Conservation (phyloP, 1,140 invertebrate species). For the Agraylea sexmaculata region DNA sequence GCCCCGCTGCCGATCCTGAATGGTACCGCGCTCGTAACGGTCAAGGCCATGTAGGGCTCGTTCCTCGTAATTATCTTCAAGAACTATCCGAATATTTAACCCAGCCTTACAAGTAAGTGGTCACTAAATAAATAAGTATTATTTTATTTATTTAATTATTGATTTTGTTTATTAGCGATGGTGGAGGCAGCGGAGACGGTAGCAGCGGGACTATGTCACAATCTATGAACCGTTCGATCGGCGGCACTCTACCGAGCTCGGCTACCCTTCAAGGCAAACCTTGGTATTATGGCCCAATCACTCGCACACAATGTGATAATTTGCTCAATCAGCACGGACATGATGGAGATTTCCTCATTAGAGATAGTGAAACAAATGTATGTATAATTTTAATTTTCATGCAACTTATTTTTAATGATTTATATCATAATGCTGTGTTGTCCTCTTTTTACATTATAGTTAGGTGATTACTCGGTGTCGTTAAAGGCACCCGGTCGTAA, state of each 20-base stretch:
- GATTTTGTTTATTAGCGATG: constrained; percentile 16
- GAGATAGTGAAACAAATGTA: constrained; percentile 98
- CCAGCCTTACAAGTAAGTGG: constrained; percentile 53
- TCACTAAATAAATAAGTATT: background rate
- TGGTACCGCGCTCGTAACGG: constrained; percentile 95
- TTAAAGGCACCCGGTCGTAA: constrained; percentile 94
- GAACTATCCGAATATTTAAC: constrained; percentile 79
- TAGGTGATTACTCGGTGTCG: constrained; percentile 97
- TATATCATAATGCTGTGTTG: constrained; percentile 18
- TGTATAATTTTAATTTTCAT: constrained; percentile 33
- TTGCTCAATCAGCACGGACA: constrained; percentile 87
- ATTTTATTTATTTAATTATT: background rate
- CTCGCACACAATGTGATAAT: constrained; percentile 87
- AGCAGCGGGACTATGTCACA: constrained; percentile 18
- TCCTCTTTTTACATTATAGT: no score
- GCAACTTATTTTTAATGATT: background rate
- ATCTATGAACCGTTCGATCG: constrained; percentile 28
- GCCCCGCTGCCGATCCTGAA: constrained; percentile 92
- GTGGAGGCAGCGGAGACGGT: constrained; percentile 24
- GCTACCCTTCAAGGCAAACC: constrained; percentile 50
- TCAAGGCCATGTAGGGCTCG: constrained; percentile 81
- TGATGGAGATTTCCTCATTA: constrained; percentile 96
- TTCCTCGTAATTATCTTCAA: constrained; percentile 94
- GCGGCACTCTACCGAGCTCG: constrained; percentile 26
- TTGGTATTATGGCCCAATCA: constrained; percentile 96